phyloP scores from a whole-genome alignment of 2,113 vertebrate genomes.

The Phalacrocorax carbo region DNA sequence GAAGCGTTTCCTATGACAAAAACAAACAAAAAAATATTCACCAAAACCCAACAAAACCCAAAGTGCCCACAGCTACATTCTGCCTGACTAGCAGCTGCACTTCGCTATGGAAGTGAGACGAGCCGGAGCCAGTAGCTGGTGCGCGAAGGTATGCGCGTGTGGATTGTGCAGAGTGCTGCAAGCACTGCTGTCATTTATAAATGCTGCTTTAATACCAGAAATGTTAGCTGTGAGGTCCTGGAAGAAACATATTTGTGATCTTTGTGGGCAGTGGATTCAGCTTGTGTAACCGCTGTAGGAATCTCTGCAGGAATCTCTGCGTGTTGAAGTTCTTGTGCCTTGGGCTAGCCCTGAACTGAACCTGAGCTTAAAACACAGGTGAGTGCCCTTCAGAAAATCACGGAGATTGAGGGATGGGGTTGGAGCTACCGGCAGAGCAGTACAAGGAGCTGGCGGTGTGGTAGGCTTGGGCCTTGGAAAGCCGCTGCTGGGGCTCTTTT shows the following conservation, averaged over 20 bases:
- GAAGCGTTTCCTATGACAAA: not conserved
- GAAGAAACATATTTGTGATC: slow-evolving; percentile 1
- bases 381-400: not conserved
- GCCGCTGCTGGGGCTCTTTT: not conserved
- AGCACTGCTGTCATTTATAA: not conserved
- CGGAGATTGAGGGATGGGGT: not conserved
- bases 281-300: not conserved
- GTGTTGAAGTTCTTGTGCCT: not conserved
- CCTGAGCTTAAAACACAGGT: not conserved
- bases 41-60: not conserved
- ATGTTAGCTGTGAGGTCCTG: not conserved
- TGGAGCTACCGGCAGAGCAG: not conserved
- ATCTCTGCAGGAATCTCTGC: not conserved
- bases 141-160: not conserved
- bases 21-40: not conserved
- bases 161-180: not conserved
- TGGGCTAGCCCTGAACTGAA: not conserved
- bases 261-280: not conserved
- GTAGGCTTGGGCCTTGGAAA: fast-evolving
- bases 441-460: not conserved
- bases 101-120: not conserved
- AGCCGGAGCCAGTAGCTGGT: not conserved
- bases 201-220: not conserved
- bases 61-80: slow-evolving; percentile 20
- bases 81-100: not conserved